Evolutionary conservation across 2,888 invertebrate genomes (phyloP), one percentile per base, ranked within the genome.

Genomic region (Drosophila pseudotakahashii): DNA sequence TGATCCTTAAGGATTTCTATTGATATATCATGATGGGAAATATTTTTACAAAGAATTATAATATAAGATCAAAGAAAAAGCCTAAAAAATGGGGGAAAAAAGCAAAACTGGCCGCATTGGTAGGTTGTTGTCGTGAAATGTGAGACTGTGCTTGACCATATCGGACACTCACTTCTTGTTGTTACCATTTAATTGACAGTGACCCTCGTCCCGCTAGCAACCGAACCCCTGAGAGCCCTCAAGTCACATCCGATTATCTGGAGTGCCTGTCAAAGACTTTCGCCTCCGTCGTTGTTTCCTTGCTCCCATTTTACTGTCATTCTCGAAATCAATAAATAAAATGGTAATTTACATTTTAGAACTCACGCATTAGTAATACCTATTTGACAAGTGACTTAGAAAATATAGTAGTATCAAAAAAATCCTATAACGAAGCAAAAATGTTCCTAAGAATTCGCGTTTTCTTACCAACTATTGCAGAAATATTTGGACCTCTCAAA

Each of bases 341-440:
- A 73, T 54, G 78, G 54, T 57, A 73, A 82, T 81, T 82, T 73
- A 61, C 75, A 85, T 82, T 82, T 79, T 63, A 66, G 54, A 76
- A 51, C 55, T 47, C 14, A 48, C n/a, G 23, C 10, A 14, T 32
- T 19, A 13, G 36, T 44, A 19, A 55, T 45, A 16, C n/a, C n/a
- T 23, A 39, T 47, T 23, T 4, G 36, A 7, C 2, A n/a, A 34
- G 36, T 41, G 57, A 57, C 55, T 34, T 36, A 36, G 57, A 57
- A 45, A 45, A n/a, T 23, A 23, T 1, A 14, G 32, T 14, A 34
- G 34, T 16, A 7, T 13, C 39, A 3, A 39, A 39, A 3, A 3
- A 3, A 14, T 9, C 7, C 7, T 39, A 39, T 2, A 39, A 39
- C 7, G 2, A n/a, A 39, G 7, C 1, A 19, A 19, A 19, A 19